Percentiles rank a stretch among this genome's conserved stretches.
Conservation (phyloP, 2,113 vertebrate genomes). For the Pseudorhombus dupliciocellatus region DNA sequence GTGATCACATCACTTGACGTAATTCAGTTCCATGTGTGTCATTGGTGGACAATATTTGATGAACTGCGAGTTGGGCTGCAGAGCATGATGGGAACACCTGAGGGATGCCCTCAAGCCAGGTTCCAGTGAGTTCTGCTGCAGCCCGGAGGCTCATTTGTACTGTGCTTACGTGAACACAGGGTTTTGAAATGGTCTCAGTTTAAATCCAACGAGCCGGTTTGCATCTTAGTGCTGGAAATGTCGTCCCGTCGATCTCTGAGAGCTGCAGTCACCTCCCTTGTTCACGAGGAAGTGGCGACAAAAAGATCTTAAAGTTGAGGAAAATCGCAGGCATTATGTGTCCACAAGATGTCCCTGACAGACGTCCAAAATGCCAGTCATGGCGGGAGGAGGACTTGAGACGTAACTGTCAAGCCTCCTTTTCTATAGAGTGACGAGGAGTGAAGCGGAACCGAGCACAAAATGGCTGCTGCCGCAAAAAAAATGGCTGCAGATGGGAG, state of each 20-base stretch:
- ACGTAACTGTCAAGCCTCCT: slow-evolving; percentile 61
- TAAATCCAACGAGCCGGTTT: no score
- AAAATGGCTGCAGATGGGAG: slow-evolving; percentile 71
- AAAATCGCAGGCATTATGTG: slow-evolving; percentile 61
- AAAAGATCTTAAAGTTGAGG: slow-evolving; percentile 55
- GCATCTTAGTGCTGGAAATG: no score
- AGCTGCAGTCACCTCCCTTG: slow-evolving; percentile 4
- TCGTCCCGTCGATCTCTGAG: not conserved
- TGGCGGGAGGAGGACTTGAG: slow-evolving; percentile 60
- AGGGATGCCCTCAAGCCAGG: no score
- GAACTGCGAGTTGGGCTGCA: no score
- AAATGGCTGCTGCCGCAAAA: slow-evolving; percentile 68
- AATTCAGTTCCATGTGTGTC: no score
- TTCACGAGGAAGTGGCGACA: slow-evolving; percentile 41
- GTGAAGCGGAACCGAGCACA: slow-evolving; percentile 52
- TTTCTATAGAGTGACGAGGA: slow-evolving; percentile 55
- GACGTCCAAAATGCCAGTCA: slow-evolving; percentile 70
- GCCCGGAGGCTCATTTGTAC: no score
- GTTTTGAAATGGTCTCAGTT: no score
- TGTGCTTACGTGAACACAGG: no score
- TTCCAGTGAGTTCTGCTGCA: no score
- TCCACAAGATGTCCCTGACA: slow-evolving; percentile 69
- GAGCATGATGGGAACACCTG: no score
- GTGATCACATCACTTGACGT: no score
- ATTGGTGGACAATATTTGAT: no score